Conservation (phyloP, 2,113 vertebrate genomes). For the Kryptolebias marmoratus region DNA sequence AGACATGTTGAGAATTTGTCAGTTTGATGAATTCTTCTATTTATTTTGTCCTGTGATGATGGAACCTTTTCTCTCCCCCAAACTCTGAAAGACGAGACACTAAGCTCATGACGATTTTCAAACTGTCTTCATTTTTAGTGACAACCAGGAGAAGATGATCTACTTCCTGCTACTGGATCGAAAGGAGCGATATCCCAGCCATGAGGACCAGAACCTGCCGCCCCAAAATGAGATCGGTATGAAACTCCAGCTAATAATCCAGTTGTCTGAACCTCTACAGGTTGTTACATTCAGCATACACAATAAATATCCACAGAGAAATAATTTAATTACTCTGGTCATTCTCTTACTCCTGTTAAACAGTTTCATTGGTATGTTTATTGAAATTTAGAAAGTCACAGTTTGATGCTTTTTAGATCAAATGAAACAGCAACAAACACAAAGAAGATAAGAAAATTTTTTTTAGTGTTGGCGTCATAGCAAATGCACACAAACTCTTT, state of each 20-base stretch:
- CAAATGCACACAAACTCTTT: too few species aligned
- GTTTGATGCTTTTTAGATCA: too few species aligned
- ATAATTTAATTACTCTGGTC: too few species aligned
- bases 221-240: conserved; percentile 94
- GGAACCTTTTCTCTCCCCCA: conserved; percentile 11
- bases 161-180: conserved; percentile 97
- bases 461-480: too few species aligned
- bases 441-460: too few species aligned
- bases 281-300: neutral
- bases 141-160: conserved; percentile 99
- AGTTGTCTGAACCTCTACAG: neutral
- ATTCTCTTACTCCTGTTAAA: too few species aligned
- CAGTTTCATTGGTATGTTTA: too few species aligned
- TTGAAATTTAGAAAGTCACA: too few species aligned
- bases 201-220: conserved; percentile 97
- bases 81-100: neutral
- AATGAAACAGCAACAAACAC: too few species aligned
- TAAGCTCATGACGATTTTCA: neutral
- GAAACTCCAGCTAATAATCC: neutral
- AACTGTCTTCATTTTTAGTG: conserved; percentile 73
- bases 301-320: neutral
- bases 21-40: conserved; percentile 48
- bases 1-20: conserved; percentile 14
- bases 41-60: conserved; percentile 36
- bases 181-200: conserved; percentile 96